Evolutionary conservation across 2,113 vertebrate species (phyloP).

Genomic region (Eulacestoma nigropectus): DNA sequence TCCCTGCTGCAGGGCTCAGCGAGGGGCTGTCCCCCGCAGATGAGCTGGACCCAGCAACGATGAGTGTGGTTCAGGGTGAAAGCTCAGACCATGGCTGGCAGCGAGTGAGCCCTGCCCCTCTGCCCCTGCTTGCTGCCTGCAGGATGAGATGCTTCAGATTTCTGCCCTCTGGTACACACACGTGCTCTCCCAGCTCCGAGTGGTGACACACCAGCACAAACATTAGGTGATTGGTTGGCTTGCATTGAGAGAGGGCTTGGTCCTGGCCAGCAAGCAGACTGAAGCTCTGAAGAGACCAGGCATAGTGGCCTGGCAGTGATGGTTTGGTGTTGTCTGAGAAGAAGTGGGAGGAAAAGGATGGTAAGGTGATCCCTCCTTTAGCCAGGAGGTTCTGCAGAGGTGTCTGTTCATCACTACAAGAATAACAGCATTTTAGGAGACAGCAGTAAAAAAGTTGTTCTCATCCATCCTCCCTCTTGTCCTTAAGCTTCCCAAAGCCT

Average conservation of each 20-base stretch:
- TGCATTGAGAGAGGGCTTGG: background rate
- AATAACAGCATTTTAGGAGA: background rate
- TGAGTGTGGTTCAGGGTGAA: background rate
- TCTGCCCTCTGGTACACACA: background rate
- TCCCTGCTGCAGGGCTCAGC: background rate
- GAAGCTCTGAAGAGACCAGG: background rate
- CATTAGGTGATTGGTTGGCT: fast-evolving
- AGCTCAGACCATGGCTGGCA: background rate
- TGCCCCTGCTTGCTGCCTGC: background rate
- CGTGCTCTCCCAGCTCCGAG: background rate
- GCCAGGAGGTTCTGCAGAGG: background rate
- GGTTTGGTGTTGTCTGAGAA: background rate
- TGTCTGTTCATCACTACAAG: fast-evolving
- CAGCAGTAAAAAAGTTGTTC: background rate
- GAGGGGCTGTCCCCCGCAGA: fast-evolving
- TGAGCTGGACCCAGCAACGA: background rate
- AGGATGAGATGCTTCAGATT: background rate
- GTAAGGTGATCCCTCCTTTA: background rate
- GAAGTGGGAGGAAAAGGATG: background rate
- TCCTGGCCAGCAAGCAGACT: background rate
- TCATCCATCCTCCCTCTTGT: background rate
- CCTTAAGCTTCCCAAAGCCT: background rate
- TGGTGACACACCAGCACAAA: fast-evolving
- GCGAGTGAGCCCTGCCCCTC: background rate
- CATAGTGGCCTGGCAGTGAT: background rate